These are phyloP conservation scores for Schizaphis graminum DNA, from an alignment of 2,888 invertebrate species.

Conservation along the genomic window DNA sequence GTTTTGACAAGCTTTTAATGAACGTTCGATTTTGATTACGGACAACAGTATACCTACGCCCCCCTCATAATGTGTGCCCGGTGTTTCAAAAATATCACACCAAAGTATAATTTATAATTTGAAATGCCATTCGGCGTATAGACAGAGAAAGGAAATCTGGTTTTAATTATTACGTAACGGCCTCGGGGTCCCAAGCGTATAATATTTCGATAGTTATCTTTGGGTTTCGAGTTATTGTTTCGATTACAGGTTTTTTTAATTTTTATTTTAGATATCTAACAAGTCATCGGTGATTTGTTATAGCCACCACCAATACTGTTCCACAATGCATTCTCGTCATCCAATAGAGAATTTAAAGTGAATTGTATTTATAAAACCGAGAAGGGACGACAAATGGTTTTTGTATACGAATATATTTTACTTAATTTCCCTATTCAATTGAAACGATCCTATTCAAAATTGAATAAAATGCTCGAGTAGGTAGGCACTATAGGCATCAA, in stretches of 20 bases:
- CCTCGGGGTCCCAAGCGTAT: conserved; percentile 60
- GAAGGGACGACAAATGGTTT: not conserved
- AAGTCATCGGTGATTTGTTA: conserved; percentile 60
- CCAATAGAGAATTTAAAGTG: not conserved
- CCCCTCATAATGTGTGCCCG: conserved; percentile 27
- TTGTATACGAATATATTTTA: not conserved
- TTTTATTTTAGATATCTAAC: conserved; percentile 52
- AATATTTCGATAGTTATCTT: conserved; percentile 65
- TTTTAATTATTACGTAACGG: conserved; percentile 64
- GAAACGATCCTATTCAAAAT: conserved; percentile 16
- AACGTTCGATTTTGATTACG: conserved; percentile 64
- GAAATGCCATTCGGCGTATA: conserved; percentile 49
- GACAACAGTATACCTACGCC: conserved; percentile 22
- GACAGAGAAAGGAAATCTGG: conserved; percentile 61
- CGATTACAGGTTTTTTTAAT: conserved; percentile 52
- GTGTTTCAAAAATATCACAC: conserved; percentile 53
- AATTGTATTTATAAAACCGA: conserved; percentile 28
- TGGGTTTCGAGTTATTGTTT: conserved; percentile 62
- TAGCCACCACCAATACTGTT: not conserved
- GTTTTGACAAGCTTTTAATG: conserved; percentile 65
- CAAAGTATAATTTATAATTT: conserved; percentile 61
- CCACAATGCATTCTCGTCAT: not conserved
- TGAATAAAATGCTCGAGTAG: conserved; percentile 15
- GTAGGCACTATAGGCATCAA: not conserved
- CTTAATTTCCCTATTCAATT: conserved; percentile 10